Base-by-base conservation (phyloP, 1,140 invertebrate species). In the Sinonovacula constricta region DNA sequence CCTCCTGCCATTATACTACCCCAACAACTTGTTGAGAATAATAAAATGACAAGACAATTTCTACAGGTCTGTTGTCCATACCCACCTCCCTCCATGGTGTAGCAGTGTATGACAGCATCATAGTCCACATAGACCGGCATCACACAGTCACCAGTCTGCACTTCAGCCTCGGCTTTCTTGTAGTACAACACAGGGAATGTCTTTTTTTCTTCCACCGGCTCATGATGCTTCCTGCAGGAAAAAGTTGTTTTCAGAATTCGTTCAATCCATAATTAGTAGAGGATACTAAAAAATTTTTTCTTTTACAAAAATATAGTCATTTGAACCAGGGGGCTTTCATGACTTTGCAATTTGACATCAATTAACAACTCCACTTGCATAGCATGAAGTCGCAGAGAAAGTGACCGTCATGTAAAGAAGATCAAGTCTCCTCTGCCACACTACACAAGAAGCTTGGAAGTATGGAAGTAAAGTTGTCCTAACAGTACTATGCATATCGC, bases 71-170 rank as follows among this genome's bases (percentile, higher is more conserved):
- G n/a, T n/a, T n/a, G n/a, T n/a, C n/a, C n/a, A n/a, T n/a, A n/a
- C n/a, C n/a, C 56, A 83, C 84, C 84, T 71, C 83, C 79, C 26
- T 76, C 71, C 62, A 81, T 30, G 14, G 67, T 70, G 3, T 84
- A 81, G 28, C 76, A 74, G 54, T 82, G 83, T 10, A 85, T 81
- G 14, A 81, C 45, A 24, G 81, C 78, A 59, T 62, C 51, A 34
- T 78, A 66, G 65, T 85, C 82, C 14, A 85, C 77, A 62, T 82
- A 84, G 3, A 80, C 71, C 3, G 84, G 84, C 33, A 82, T 66
- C 15, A 85, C 76, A 54, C 34, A 63, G 49, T 69, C 66, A 5
- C 66, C 66, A 10, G 75, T 49, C 26, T 78, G 60, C 5, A 69
- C 57, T 22, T 69, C 66, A 51, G 75, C 66, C 57, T 78, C 75